Evolutionary conservation across 2,797 vertebrate species (phyloP).

Genomic region (Scomberomorus guttatus): DNA sequence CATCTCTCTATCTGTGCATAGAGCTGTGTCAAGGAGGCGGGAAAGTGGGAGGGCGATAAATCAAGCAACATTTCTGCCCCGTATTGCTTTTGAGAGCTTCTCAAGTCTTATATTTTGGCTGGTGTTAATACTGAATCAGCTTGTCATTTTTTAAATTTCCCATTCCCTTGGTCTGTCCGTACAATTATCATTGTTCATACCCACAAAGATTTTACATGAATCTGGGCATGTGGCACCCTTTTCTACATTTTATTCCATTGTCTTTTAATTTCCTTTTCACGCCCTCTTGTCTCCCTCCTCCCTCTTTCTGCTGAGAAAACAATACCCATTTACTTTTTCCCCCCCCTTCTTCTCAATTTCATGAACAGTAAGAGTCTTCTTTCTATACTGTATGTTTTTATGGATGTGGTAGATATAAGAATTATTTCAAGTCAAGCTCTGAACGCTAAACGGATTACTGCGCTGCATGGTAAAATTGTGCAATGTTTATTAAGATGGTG

Average conservation of each 20-base stretch:
- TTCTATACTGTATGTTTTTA: constrained; percentile 37
- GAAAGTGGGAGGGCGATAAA: constrained; percentile 65
- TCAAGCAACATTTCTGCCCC: constrained; percentile 57
- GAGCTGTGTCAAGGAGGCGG: constrained; percentile 68
- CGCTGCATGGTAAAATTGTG: constrained; percentile 32
- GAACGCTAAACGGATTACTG: constrained; percentile 52
- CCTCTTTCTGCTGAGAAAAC: constrained; percentile 6
- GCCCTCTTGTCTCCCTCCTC: constrained; percentile 8
- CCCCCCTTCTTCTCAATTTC: constrained; percentile 29
- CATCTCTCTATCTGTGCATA: constrained; percentile 65
- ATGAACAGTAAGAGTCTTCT: constrained; percentile 39
- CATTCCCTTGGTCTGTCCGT: constrained; percentile 1
- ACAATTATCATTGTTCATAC: background rate
- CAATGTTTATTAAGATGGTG: constrained; percentile 52
- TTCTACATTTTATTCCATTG: background rate
- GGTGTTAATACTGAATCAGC: constrained; percentile 35
- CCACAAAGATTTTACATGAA: constrained; percentile 17
- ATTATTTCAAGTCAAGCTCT: constrained; percentile 56
- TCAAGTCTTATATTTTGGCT: constrained; percentile 32
- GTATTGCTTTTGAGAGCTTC: constrained; percentile 56
- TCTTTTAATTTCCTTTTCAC: constrained; percentile 1
- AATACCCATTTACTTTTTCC: constrained; percentile 13
- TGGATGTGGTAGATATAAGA: constrained; percentile 37
- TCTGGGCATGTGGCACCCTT: background rate
- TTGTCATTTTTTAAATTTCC: constrained; percentile 12